Base-by-base conservation (phyloP, 2,888 invertebrate genomes). In the Perithous albicinctus region DNA sequence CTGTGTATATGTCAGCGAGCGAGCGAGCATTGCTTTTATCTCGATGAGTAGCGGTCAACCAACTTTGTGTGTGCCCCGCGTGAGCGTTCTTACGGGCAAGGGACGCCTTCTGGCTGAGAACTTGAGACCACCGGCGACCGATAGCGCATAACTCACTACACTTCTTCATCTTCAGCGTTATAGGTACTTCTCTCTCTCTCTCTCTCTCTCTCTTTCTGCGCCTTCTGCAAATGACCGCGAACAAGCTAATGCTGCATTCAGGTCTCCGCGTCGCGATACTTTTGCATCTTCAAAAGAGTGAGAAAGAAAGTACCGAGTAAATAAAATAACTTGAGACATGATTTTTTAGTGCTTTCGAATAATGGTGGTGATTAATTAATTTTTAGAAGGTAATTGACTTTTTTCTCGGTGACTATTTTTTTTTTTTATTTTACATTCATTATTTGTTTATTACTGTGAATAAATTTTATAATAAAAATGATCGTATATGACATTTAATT, bases 41-140 rank as follows among this genome's bases (percentile, higher is more conserved):
- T 79, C 61, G 66, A 56, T 66, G 48, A 72, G 64, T 29, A 86
- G 85, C 89, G 90, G 90, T 91, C 90, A 91, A 89, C 88, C 89
- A 89, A 91, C 90, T 90, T 76, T 8, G 32, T 51, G 64, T 51
- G 64, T 20, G 66, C 67, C 63, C 15, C n/a, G 29, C 54, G 54
- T 29, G 29, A n/a, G 54, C 12, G 15, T 43, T n/a, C n/a, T n/a
- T 48, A 6, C 43, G 15, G n/a, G 15, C 46, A 15, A 23, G 29
- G 35, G 63, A 20, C n/a, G n/a, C 61, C 69, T 35, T 76, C 80
- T 67, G 78, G 84, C 76, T 82, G 85, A 88, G 89, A 89, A 89
- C 86, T 84, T 86, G 88, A 91, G 88, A 89, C 63, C 61, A 73
- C 20, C 73, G 63, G 73, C 61, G 48, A 54, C 76, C 82, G 80